phyloP scores from a whole-genome alignment of 1,140 invertebrate species.

The Vollenhovia emeryi region DNA sequence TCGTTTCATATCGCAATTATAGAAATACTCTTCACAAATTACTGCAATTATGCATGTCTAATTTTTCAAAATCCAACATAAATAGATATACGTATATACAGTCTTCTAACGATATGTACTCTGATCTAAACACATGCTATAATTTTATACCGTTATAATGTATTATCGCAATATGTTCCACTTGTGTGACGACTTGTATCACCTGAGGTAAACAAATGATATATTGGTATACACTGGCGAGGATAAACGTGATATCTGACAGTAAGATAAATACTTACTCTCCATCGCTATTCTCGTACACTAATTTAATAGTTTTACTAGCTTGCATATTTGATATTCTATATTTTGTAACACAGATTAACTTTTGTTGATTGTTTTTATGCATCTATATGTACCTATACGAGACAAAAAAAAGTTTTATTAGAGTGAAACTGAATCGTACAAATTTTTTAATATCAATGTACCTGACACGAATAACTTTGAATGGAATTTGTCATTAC shows the following conservation, averaged over 20 bases:
- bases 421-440: slow-evolving; percentile 11
- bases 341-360: background rate
- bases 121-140: slow-evolving; percentile 2
- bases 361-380: slow-evolving; percentile 38
- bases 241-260: background rate
- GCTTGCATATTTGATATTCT: slow-evolving; percentile 2
- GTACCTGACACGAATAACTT: background rate
- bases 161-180: background rate
- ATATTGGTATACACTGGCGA: background rate
- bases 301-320: slow-evolving; percentile 5
- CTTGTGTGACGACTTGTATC: slow-evolving; percentile 10
- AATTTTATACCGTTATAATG: slow-evolving; percentile 10
- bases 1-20: background rate
- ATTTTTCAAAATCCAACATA: slow-evolving; percentile 23
- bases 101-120: slow-evolving; percentile 36
- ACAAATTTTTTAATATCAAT: slow-evolving; percentile 14
- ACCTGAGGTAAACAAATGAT: slow-evolving; percentile 29
- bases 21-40: too few species aligned
- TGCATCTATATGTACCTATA: slow-evolving; percentile 45
- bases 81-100: background rate
- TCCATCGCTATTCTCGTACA: background rate
- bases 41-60: background rate
- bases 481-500: slow-evolving; percentile 45
- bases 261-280: background rate
- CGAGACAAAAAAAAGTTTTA: background rate